Evolutionary conservation across 2,888 invertebrate genomes (phyloP), one percentile per base, ranked within the genome.

Genomic region (Eupithecia tripunctaria): DNA sequence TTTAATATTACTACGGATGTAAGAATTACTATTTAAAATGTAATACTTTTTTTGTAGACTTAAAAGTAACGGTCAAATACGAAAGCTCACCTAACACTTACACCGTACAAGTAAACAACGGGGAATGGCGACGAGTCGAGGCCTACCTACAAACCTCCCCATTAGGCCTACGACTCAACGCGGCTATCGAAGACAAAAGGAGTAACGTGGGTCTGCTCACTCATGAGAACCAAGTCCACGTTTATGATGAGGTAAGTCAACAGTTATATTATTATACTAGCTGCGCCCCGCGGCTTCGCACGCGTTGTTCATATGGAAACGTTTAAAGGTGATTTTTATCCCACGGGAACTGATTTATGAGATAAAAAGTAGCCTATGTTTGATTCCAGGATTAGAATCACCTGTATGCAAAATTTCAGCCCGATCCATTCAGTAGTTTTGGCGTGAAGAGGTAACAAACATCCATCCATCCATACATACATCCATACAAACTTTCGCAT

Each of bases 1-100:
- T 18, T 18, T n/a, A 51, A 38, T 38, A 14, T 38, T 38, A 38
- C 2, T 47, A 1, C 1, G 6, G n/a, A 56, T 14, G 56, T 56
- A 25, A 56, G 25, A 56, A 25, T 56, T 56, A 56, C 56, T 3
- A 4, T 25, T 51, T 12, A 60, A 60, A 18, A 18, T 27, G 18
- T 29, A 8, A 18, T 29, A 18, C 2, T 60, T 27, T 62, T 41
- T 8, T 87, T 83, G 25, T 85, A 96, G 96, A 95, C 79, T 78
- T 94, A 65, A 88, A 88, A 75, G 95, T 96, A 21, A 93, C 95
- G 75, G 93, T 97, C 0, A 95, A 95, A 84, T 96, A 95, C 80
- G 84, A 90, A 36, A 93, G 89, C 32, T 65, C 80, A 1, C 89
- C 90, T 0, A 89, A 91, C 79, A 80, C 83, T 0, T 94, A 92